Base-by-base conservation (phyloP, 1,140 invertebrate species). In the Heliconius congener region DNA sequence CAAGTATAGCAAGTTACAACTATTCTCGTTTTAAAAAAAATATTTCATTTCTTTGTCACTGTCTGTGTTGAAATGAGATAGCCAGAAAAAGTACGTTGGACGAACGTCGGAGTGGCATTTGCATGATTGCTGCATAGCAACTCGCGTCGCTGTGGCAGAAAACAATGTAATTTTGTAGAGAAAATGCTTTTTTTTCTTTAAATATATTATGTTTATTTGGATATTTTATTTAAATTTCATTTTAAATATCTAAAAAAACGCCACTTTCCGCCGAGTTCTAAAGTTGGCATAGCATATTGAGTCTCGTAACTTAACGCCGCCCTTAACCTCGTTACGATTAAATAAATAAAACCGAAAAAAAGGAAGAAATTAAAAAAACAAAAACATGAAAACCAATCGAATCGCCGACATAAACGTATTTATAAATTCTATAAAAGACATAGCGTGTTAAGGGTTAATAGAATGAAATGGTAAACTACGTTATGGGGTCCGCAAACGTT, bases 401-500 rank as follows among this genome's bases (percentile, higher is more conserved):
- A 66, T 16, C 23, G 9, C 13, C 13, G 23, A 23, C 23, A 30
- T 16, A 66, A 1, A 66, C 4, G 11, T 66, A 66, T 66, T 66
- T 66, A 66, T 30, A 16, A 66, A 66, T 66, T 27, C 60, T 27
- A 66, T 66, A 66, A 27, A 66, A 66, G 27, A 60, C n/a, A 76
- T 70, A 66, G 34, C 76, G 71, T 39, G 71, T 73, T 78, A 78
- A 82, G 66, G 79, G 81, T 82, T 82, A 84, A 85, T 85, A 85
- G 76, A 83, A 79, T 79, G 73, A 76, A 81, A 37, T 80, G 77
- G 77, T 85, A 84, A 66, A 87, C 71, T 76, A 71, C 76, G 73
- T 85, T 82, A 83, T 80, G 79, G 83, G 83, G 82, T 77, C 80
- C 82, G 80, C 74, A 83, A 85, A 84, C 80, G 82, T 81, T 73